These are phyloP conservation scores for Chelmon rostratus DNA, from an alignment of 2,797 vertebrate species.

Conservation along the genomic window DNA sequence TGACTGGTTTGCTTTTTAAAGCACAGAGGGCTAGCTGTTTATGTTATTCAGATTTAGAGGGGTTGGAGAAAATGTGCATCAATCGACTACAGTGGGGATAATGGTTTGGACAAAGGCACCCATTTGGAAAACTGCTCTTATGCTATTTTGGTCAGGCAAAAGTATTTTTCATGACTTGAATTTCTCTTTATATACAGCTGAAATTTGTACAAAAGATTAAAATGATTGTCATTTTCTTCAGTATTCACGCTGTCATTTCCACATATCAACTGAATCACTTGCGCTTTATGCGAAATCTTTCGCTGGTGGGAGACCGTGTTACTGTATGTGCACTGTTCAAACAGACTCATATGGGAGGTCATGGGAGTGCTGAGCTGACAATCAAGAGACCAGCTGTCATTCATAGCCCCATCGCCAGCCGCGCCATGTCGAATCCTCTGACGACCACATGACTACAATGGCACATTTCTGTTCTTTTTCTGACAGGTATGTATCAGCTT, in stretches of 20 bases:
- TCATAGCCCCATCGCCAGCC: conserved; percentile 60
- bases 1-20: conserved; percentile 70
- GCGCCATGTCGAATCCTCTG: conserved; percentile 35
- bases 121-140: conserved; percentile 58
- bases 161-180: conserved; percentile 52
- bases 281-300: conserved; percentile 56
- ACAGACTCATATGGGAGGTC: conserved; percentile 70
- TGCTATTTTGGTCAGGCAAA: conserved; percentile 64
- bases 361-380: conserved; percentile 72
- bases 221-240: conserved; percentile 65
- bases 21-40: conserved; percentile 66
- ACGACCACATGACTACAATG: conserved; percentile 63
- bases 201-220: conserved; percentile 67
- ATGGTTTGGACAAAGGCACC: conserved; percentile 49
- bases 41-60: conserved; percentile 73
- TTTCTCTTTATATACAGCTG: conserved; percentile 42
- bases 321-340: conserved; percentile 50
- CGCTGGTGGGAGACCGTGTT: conserved; percentile 38
- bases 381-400: conserved; percentile 62
- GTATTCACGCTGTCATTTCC: conserved; percentile 53
- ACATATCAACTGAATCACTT: conserved; percentile 52
- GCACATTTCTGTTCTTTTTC: conserved; percentile 53
- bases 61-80: conserved; percentile 46
- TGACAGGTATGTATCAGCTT: conserved; percentile 69
- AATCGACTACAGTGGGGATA: conserved; percentile 39